Conservation (phyloP, 1,140 invertebrate species). For the Ptiloglossa arizonensis region DNA sequence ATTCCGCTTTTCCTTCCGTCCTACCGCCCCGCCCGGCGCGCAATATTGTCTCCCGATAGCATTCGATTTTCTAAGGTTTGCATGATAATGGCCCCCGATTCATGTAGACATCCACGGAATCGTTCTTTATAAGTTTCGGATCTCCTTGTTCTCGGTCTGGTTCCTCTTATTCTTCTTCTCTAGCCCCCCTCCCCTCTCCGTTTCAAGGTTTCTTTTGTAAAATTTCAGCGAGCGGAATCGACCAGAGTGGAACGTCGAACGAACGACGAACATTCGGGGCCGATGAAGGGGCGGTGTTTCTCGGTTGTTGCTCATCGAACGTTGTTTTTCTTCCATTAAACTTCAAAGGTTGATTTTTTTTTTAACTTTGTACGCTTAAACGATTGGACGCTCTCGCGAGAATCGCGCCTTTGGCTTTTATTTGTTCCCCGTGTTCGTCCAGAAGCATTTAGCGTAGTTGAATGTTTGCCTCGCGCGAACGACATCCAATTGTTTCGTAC, state of each 20-base stretch:
- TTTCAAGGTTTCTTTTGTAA: neutral
- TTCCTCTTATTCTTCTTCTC: neutral
- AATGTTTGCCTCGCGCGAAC: no score
- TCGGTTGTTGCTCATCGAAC: no score
- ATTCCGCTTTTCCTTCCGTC: constrained; percentile 46
- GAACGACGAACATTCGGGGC: neutral
- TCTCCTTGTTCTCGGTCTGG: neutral
- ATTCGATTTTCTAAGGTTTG: constrained; percentile 38
- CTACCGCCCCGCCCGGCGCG: neutral
- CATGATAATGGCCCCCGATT: constrained; percentile 54
- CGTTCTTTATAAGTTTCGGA: constrained; percentile 36
- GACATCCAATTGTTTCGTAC: no score
- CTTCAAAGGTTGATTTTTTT: no score
- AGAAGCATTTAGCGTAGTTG: no score
- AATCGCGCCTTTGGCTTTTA: no score
- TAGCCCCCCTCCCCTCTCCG: no score
- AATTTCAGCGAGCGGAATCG: neutral
- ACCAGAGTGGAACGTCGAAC: constrained; percentile 4
- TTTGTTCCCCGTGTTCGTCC: no score
- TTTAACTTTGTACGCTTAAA: no score
- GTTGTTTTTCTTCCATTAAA: no score
- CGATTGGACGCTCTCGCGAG: no score
- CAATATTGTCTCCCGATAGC: constrained; percentile 52
- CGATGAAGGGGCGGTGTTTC: no score
- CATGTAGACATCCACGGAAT: constrained; percentile 48